Evolutionary conservation across 2,113 vertebrate species (phyloP).

Genomic region (Thunnus thynnus): DNA sequence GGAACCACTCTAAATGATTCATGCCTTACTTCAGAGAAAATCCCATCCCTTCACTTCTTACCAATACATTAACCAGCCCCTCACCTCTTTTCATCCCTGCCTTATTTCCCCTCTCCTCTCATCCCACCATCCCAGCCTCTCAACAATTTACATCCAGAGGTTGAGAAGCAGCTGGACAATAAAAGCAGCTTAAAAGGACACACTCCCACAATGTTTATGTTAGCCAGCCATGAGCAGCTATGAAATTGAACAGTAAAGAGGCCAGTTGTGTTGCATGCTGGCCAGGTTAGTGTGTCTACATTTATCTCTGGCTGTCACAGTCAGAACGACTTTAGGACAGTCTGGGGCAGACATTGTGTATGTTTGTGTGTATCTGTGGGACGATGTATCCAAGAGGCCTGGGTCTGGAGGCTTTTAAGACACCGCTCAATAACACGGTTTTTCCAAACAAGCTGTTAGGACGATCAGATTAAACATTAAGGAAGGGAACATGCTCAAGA

Average conservation of each 20-base stretch:
- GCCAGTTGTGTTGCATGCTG: constrained; percentile 59
- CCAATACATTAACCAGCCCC: constrained; percentile 68
- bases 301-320: constrained; percentile 76
- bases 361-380: constrained; percentile 48
- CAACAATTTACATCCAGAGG: constrained; percentile 76
- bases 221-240: constrained; percentile 71
- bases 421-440: constrained; percentile 54
- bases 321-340: constrained; percentile 61
- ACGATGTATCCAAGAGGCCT: constrained; percentile 34
- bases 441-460: constrained; percentile 73
- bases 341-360: constrained; percentile 40
- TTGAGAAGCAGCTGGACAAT: constrained; percentile 84
- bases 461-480: constrained; percentile 71
- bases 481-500: constrained; percentile 40
- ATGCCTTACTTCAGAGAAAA: constrained; percentile 49
- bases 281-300: constrained; percentile 69
- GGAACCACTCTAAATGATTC: constrained; percentile 49
- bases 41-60: constrained; percentile 29
- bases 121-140: constrained; percentile 57
- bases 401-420: constrained; percentile 72
- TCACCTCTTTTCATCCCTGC: constrained; percentile 47
- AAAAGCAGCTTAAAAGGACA: constrained; percentile 85
- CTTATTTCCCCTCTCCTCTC: constrained; percentile 42
- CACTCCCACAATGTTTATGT: constrained; percentile 81
- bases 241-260: constrained; percentile 77